A percentile compares a stretch with the other conserved stretches of the same genome.
These are phyloP conservation scores for Calidris pygmaea DNA, from an alignment of 2,113 vertebrate genomes.

Conservation along the genomic window DNA sequence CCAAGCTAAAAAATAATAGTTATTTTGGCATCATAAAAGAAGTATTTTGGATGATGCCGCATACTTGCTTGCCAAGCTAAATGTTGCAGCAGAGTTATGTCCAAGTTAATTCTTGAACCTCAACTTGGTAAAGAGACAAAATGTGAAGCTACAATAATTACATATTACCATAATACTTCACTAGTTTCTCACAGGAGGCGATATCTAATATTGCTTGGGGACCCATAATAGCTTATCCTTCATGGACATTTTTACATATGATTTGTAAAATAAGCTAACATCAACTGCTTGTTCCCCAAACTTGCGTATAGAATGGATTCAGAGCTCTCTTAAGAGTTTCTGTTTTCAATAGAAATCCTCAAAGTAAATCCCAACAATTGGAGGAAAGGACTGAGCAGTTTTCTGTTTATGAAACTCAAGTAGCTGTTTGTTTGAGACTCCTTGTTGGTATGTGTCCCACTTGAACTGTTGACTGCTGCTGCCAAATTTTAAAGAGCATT, in stretches of 20 bases:
- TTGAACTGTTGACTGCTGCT: not conserved
- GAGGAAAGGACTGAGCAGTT: not conserved
- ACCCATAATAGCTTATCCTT: not conserved
- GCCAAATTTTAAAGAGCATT: not conserved
- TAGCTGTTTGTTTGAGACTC: not conserved
- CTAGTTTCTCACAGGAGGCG: not conserved
- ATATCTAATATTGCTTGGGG: not conserved
- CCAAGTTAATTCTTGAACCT: not conserved
- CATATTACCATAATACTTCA: not conserved
- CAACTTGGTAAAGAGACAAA: not conserved
- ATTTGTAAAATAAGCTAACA: not conserved
- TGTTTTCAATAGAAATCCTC: not conserved
- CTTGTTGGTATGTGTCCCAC: not conserved
- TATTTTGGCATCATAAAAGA: not conserved
- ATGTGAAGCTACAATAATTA: not conserved
- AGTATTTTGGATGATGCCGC: not conserved
- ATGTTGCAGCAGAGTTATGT: not conserved
- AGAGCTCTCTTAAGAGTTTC: not conserved
- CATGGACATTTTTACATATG: not conserved
- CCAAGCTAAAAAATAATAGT: not conserved
- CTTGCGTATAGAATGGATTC: not conserved
- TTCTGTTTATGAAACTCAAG: not conserved
- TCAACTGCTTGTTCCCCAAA: not conserved
- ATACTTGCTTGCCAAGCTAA: not conserved
- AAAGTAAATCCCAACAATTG: not conserved